phyloP scores from a whole-genome alignment of 2,113 vertebrate genomes.

The Ramphastos sulfuratus region DNA sequence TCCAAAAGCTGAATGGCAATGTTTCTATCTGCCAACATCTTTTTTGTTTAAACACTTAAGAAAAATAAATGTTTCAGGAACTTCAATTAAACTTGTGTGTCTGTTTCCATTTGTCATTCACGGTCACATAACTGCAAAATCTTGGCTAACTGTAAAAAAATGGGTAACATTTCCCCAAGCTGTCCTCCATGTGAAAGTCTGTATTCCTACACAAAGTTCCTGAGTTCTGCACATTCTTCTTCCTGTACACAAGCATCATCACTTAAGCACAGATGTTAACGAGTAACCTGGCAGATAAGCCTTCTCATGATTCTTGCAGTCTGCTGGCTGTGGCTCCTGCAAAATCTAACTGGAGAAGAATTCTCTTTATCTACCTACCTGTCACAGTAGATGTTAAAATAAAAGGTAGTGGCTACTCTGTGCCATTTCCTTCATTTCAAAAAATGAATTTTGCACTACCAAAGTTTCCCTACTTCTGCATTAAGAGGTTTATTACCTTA shows the following conservation, averaged over 20 bases:
- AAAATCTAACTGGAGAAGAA: not conserved
- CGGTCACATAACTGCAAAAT: not conserved
- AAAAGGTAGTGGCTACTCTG: not conserved
- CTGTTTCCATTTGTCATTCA: not conserved
- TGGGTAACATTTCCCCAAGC: not conserved
- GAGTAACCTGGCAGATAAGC: not conserved
- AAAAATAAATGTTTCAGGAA: not conserved
- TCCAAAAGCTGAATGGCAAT: not conserved
- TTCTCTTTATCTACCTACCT: not conserved
- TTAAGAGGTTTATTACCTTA: not conserved
- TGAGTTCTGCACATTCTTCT: not conserved
- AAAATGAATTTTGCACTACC: not conserved
- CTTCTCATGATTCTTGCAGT: not conserved
- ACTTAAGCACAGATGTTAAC: not conserved
- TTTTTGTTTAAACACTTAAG: not conserved
- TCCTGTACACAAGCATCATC: not conserved
- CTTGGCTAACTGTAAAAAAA: too few relatives aligned
- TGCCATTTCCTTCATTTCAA: not conserved
- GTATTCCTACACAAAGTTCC: not conserved
- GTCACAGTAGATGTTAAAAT: not conserved
- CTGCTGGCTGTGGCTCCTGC: not conserved
- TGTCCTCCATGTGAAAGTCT: not conserved
- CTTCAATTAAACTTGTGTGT: not conserved
- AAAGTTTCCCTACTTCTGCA: not conserved
- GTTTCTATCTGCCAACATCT: not conserved